Conservation (phyloP, 53 echinoderm and acorn worm genomes). For the Apostichopus leukothele region DNA sequence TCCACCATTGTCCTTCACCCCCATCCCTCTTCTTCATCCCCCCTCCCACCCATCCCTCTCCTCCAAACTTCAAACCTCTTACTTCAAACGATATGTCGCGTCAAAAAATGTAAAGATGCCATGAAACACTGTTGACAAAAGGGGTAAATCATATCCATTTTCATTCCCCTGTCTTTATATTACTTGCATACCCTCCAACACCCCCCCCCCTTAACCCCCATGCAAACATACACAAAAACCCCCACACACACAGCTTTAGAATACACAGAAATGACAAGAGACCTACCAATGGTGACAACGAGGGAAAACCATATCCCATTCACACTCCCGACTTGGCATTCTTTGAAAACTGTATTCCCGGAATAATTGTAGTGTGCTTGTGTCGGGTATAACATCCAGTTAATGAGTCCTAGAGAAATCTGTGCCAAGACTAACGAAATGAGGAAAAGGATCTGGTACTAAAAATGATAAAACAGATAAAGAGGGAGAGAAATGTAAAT, state of each 20-base stretch:
- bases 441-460: slow-evolving; percentile 43
- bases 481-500: not conserved
- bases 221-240: no score
- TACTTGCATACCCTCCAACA: no score
- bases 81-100: not conserved
- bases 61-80: not conserved
- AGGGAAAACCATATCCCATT: not conserved
- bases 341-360: not conserved
- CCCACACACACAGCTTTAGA: no score
- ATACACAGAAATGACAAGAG: not conserved
- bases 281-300: slow-evolving; percentile 27
- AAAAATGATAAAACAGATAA: not conserved
- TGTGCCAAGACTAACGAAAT: slow-evolving; percentile 13
- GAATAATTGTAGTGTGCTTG: not conserved
- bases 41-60: not conserved
- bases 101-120: no score
- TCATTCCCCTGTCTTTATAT: no score
- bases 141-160: no score
- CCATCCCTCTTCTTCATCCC: not conserved
- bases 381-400: slow-evolving; percentile 11
- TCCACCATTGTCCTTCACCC: no score
- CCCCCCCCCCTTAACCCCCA: no score
- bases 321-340: not conserved
- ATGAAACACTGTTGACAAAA: no score
- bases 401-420: not conserved